Percentiles rank a stretch among this genome's conserved stretches.
phyloP scores from a whole-genome alignment of 2,113 vertebrate genomes.

The Equus przewalskii region DNA sequence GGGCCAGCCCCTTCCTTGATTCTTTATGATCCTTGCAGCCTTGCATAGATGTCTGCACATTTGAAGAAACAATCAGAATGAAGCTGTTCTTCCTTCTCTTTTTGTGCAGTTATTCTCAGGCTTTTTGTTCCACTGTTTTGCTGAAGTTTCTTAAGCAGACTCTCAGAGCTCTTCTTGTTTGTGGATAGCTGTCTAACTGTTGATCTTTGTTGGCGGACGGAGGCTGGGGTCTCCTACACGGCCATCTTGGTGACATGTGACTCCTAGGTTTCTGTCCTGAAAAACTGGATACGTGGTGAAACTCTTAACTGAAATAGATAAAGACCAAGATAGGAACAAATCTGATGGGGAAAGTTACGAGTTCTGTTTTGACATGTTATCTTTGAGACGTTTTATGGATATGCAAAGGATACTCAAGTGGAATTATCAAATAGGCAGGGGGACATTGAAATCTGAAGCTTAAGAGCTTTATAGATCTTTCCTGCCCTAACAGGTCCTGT shows the following conservation, averaged over 20 bases:
- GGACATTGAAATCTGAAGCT: background rate
- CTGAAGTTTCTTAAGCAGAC: background rate
- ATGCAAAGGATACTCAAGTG: background rate
- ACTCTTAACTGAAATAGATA: background rate
- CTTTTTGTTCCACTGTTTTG: background rate
- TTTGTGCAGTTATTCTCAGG: background rate
- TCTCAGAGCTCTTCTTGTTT: background rate
- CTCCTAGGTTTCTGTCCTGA: background rate
- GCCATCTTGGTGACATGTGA: background rate
- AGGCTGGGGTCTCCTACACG: background rate
- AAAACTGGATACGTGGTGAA: background rate
- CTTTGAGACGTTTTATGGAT: background rate
- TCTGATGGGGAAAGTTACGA: background rate
- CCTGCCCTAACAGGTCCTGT: background rate
- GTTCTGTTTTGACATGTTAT: background rate
- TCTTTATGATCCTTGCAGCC: background rate
- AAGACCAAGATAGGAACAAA: background rate
- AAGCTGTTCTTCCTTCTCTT: background rate
- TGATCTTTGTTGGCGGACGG: background rate
- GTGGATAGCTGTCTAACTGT: background rate
- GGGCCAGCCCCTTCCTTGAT: background rate
- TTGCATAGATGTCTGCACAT: background rate
- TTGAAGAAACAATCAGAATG: background rate
- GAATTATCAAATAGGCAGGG: background rate
- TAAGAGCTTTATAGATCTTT: background rate